phyloP scores from a whole-genome alignment of 2,113 vertebrate genomes.

The Trachemys scripta region DNA sequence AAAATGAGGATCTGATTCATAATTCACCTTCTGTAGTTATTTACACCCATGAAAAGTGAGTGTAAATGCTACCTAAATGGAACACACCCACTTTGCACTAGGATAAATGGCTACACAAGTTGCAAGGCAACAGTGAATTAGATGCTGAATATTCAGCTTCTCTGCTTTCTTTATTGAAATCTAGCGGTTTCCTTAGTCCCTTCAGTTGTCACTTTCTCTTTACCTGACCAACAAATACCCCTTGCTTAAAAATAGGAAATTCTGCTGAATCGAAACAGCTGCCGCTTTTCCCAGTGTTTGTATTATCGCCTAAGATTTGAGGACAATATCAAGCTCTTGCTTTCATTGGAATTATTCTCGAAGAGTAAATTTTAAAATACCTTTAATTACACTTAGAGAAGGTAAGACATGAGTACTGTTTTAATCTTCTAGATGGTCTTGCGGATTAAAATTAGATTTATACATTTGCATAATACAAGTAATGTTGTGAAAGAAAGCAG shows the following conservation, averaged over 20 bases:
- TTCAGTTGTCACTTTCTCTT: background rate
- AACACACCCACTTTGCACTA: background rate
- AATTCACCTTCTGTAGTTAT: constrained; percentile 10
- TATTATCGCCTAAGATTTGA: background rate
- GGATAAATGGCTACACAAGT: constrained; percentile 18
- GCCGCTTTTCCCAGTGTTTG: background rate
- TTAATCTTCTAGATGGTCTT: constrained; percentile 79
- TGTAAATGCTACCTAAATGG: background rate
- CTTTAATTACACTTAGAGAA: constrained; percentile 82
- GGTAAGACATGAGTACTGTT: constrained; percentile 69
- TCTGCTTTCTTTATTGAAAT: background rate
- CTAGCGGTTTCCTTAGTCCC: background rate
- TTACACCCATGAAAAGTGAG: constrained; percentile 13
- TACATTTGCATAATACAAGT: constrained; percentile 84
- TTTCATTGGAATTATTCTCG: constrained; percentile 25
- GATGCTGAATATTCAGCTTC: constrained; percentile 25
- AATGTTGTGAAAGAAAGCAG: constrained; percentile 76
- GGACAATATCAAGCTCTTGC: background rate
- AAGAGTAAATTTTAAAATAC: constrained; percentile 59
- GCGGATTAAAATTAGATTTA: constrained; percentile 78
- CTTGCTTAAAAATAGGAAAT: background rate
- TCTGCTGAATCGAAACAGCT: background rate
- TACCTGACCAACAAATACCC: background rate
- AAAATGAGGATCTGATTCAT: constrained; percentile 26
- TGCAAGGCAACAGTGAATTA: background rate